Percentiles rank a stretch among this genome's conserved stretches.
phyloP scores from a whole-genome alignment of 1,140 invertebrate genomes.

The Drosophila ercepeae region DNA sequence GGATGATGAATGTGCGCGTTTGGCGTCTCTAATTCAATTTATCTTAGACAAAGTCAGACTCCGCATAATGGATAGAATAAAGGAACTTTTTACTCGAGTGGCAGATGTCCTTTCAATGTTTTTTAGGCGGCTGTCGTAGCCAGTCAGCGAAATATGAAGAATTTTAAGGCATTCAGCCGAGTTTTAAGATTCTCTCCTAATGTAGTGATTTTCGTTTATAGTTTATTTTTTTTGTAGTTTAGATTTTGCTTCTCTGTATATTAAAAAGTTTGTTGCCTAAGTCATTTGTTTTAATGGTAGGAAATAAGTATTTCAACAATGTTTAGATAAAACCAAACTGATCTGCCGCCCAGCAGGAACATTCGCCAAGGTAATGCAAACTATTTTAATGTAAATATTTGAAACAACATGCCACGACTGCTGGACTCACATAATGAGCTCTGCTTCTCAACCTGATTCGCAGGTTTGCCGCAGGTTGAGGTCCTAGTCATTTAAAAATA shows the following conservation, averaged over 20 bases:
- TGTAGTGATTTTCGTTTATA: background rate
- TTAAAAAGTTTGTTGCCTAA: conserved; percentile 17
- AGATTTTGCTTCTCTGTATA: background rate
- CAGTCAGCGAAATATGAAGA: conserved; percentile 10
- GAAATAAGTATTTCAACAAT: conserved; percentile 22
- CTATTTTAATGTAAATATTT: conserved; percentile 80
- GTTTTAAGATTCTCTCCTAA: background rate
- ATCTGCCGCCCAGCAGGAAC: conserved; percentile 31
- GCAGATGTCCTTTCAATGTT: conserved; percentile 66
- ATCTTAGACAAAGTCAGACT: conserved; percentile 76
- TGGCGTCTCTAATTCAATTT: conserved; percentile 79
- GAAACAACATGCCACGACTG: conserved; percentile 51
- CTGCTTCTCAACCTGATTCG: conserved; percentile 25
- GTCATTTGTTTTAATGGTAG: conserved; percentile 34
- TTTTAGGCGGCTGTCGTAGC: conserved; percentile 52
- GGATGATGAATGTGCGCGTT: conserved; percentile 77
- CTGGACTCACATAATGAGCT: conserved; percentile 56
- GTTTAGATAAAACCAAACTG: conserved; percentile 12
- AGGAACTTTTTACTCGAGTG: conserved; percentile 36
- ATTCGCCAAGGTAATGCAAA: conserved; percentile 37
- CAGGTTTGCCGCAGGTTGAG: background rate
- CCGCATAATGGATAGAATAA: conserved; percentile 63
- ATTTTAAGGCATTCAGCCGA: conserved; percentile 4
- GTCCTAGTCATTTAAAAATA: conserved; percentile 68
- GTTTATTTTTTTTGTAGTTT: background rate